A percentile compares a stretch with the other conserved stretches of the same genome.
phyloP scores from a whole-genome alignment of 2,113 vertebrate species.

The Syngnathoides biaculeatus region DNA sequence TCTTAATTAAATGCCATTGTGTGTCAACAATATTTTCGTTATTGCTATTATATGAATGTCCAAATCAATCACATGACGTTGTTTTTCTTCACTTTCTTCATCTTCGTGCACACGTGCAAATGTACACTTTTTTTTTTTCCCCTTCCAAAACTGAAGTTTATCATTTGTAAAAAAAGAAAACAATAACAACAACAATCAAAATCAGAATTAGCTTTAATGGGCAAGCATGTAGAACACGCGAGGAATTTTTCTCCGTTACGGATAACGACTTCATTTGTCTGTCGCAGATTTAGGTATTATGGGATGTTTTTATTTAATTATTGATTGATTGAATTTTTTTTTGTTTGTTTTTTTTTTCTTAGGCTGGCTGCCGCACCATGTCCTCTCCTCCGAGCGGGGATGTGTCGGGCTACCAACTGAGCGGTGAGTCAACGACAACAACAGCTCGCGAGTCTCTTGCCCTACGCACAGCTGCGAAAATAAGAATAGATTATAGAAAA shows the following conservation, averaged over 20 bases:
- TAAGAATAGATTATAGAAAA: neutral
- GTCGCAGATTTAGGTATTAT: neutral
- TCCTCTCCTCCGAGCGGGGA: constrained; percentile 70
- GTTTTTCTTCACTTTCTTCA: no score
- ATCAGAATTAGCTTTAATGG: no score
- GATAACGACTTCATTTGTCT: neutral
- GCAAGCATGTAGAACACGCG: no score
- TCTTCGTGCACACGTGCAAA: no score
- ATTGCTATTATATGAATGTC: neutral
- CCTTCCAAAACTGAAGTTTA: neutral
- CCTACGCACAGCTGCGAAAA: neutral
- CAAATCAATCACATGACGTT: no score
- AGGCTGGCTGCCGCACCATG: constrained; percentile 72
- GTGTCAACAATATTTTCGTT: neutral
- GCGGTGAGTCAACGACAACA: constrained; percentile 65
- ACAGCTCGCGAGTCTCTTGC: neutral
- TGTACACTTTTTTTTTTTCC: no score
- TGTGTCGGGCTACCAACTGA: constrained; percentile 75
- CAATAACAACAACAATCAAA: no score
- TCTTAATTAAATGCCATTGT: neutral
- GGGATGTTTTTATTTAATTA: neutral
- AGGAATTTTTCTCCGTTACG: no score
- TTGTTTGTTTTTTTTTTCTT: constrained; percentile 2
- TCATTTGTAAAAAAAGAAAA: neutral
- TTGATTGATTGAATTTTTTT: no score